phyloP scores from a whole-genome alignment of 2,113 vertebrate genomes.

The Fukomys damarensis region DNA sequence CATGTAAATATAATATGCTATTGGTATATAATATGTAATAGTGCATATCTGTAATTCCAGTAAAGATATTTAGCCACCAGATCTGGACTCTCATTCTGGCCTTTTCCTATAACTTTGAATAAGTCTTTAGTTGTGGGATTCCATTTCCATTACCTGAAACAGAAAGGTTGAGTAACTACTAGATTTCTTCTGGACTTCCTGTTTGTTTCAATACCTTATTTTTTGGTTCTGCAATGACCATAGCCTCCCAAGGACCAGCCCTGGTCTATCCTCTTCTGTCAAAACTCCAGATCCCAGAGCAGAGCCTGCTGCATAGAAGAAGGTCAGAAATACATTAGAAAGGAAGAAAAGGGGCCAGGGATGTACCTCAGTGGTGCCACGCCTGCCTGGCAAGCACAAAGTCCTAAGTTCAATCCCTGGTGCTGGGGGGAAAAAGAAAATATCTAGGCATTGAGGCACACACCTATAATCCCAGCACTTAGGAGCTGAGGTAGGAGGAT shows the following conservation, averaged over 20 bases:
- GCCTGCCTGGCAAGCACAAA: too few species aligned
- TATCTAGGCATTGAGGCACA: neutral
- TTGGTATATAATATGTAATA: neutral
- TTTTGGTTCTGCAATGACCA: conserved; percentile 1
- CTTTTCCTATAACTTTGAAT: conserved; percentile 45
- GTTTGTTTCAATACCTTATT: neutral
- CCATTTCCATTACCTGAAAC: conserved; percentile 1
- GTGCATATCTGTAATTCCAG: neutral
- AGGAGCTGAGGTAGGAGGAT: neutral
- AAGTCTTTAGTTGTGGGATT: conserved; percentile 37
- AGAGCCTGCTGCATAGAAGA: conserved; percentile 29
- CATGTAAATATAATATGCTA: neutral
- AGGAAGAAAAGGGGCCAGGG: neutral
- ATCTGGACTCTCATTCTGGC: conserved; percentile 35
- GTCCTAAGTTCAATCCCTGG: too few species aligned
- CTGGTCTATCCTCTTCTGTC: neutral
- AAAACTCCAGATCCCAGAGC: neutral
- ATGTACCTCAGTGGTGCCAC: too few species aligned
- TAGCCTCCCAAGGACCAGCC: neutral
- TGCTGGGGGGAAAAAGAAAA: neutral
- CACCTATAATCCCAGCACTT: neutral
- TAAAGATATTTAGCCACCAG: conserved; percentile 22
- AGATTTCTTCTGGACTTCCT: conserved; percentile 38
- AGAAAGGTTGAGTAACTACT: neutral
- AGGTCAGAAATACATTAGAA: conserved; percentile 30